Evolutionary conservation across 2,113 vertebrate genomes (phyloP), one percentile per base, ranked within the genome.

Genomic region (Lamprotornis superbus): DNA sequence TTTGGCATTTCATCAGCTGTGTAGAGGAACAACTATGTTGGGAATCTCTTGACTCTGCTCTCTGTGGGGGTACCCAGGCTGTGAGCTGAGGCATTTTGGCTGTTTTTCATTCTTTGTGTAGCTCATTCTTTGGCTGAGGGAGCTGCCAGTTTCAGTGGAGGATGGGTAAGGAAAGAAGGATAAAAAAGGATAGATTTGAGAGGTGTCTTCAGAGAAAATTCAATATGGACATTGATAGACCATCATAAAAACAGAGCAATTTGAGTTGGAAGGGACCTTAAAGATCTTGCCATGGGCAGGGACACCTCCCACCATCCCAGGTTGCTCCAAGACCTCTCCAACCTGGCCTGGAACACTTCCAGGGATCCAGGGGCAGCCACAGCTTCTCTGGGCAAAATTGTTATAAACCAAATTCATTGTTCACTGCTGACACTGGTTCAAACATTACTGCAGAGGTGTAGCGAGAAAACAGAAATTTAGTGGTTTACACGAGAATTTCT

Each of bases 401-500:
- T 9, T 33, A 18, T 14, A 39, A 85, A 64, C 12, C 12, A 10
- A 53, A 20, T 11, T 46, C 3, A 12, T 5, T 23, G 10, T 49
- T 53, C 0, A 1, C 70, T 53, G 28, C 53, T 88, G 78, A 5
- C 53, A 10, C 28, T 11, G 8, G 2, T 2, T 50, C 15, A 3
- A 4, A 0, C 1, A 0, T 37, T 31, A 28, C 27, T 64, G 44
- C 60, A 70, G 63, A 46, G 18, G 2, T 3, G 7, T 0, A 10
- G 27, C 1, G 11, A 67, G 79, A 59, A 64, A 83, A 8, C 31
- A 64, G 47, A 33, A 30, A 50, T 47, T 4, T 2, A n/a, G 7
- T 27, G 23, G 7, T 85, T 50, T 42, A 10, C 10, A 6, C 1
- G 1, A 10, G 7, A 14, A 46, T 64, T 60, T 44, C 46, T 63